A percentile compares a stretch with the other conserved stretches of the same genome.
Evolutionary conservation across 1,140 invertebrate species (phyloP).

Genomic region (Drosophila kepulauana): DNA sequence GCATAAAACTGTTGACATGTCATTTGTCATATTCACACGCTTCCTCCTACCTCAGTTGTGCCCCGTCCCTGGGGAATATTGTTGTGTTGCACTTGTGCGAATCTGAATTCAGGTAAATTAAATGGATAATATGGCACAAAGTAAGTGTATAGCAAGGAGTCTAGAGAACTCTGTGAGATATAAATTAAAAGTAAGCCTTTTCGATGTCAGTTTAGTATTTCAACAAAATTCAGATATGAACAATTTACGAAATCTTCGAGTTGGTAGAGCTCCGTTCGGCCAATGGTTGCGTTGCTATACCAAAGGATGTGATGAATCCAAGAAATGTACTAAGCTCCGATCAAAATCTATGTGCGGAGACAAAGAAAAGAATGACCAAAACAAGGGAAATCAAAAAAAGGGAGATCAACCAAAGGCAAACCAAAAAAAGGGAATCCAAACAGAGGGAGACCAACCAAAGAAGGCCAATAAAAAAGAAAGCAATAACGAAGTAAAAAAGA

Average conservation of each 20-base stretch:
- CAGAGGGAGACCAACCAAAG: neutral
- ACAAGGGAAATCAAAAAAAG: too few relatives aligned
- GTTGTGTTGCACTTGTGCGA: conserved; percentile 2
- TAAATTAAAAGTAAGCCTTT: neutral
- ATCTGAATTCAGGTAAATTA: conserved; percentile 42
- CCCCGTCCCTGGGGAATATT: neutral
- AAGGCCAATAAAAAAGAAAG: too few relatives aligned
- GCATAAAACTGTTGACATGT: conserved; percentile 65
- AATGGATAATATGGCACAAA: conserved; percentile 10
- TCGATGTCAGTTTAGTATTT: conserved; percentile 31
- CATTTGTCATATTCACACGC: conserved; percentile 74
- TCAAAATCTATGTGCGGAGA: conserved; percentile 17
- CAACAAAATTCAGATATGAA: conserved; percentile 65
- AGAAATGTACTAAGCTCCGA: neutral
- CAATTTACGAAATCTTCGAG: conserved; percentile 33
- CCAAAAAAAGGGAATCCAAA: neutral
- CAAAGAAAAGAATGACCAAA: neutral
- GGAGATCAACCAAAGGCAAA: neutral
- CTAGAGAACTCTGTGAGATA: conserved; percentile 14
- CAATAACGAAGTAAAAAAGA: neutral
- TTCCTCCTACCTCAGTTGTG: conserved; percentile 5
- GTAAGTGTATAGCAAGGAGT: conserved; percentile 41
- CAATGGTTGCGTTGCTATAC: neutral
- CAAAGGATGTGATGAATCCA: conserved; percentile 12
- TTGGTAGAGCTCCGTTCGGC: neutral